These are phyloP conservation scores for Candoia aspera DNA, from an alignment of 2,113 vertebrate species.

Conservation along the genomic window DNA sequence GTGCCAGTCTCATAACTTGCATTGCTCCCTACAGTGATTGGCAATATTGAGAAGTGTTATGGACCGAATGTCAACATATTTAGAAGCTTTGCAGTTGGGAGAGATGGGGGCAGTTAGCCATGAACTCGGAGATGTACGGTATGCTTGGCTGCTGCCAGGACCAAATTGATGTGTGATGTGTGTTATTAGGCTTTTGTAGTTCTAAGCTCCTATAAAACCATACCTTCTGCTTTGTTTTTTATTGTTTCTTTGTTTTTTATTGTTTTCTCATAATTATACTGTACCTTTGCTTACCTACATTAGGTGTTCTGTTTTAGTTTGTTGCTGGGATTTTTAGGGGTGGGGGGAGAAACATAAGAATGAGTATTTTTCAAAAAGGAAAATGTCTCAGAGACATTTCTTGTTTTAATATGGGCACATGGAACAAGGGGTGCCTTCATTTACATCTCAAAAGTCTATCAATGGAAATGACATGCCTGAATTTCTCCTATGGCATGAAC, in stretches of 20 bases:
- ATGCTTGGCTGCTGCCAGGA: not conserved
- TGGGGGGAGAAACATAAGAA: not conserved
- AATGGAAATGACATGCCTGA: not conserved
- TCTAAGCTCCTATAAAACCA: slow-evolving; percentile 3
- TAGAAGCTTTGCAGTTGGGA: not conserved
- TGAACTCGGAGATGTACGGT: not conserved
- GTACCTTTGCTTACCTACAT: not conserved
- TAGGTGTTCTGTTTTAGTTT: not conserved
- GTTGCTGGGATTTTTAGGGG: not conserved
- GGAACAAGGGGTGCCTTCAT: not conserved
- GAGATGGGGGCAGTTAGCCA: not conserved
- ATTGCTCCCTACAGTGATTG: too few relatives aligned
- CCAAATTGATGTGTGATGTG: not conserved
- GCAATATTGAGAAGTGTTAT: not conserved
- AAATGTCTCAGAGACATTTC: not conserved
- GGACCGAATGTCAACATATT: not conserved
- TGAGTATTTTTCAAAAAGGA: not conserved
- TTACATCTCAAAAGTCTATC: not conserved
- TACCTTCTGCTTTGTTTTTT: not conserved
- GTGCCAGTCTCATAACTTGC: not conserved
- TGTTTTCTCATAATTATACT: not conserved
- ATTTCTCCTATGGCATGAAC: not conserved
- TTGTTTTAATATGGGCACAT: not conserved
- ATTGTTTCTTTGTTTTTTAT: too few relatives aligned
- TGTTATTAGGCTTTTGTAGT: not conserved